Conservation (phyloP, 2,888 invertebrate genomes). For the Theodoxus fluviatilis region DNA sequence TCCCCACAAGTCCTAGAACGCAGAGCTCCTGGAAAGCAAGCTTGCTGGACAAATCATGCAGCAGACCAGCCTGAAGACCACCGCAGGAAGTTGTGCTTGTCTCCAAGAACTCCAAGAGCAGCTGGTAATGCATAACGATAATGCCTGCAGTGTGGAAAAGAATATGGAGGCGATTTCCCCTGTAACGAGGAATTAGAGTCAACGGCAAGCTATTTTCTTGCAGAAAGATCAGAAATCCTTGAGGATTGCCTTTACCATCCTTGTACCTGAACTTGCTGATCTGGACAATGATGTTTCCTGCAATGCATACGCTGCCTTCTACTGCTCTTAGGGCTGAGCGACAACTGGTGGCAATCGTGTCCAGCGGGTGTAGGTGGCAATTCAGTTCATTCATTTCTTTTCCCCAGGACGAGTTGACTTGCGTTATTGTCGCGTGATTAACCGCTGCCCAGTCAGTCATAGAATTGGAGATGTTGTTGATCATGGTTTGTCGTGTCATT, state of each 20-base stretch:
- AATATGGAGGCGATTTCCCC: constrained; percentile 34
- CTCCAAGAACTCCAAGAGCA: constrained; percentile 23
- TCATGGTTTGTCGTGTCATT: constrained; percentile 22
- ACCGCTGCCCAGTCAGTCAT: constrained; percentile 29
- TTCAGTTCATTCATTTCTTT: constrained; percentile 31
- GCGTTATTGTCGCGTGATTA: constrained; percentile 27
- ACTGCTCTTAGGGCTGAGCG: constrained; percentile 25
- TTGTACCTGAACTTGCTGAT: constrained; percentile 36
- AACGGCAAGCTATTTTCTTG: constrained; percentile 26
- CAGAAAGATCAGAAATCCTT: constrained; percentile 32
- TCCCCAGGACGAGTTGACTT: constrained; percentile 22
- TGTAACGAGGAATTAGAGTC: constrained; percentile 31
- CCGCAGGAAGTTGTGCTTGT: constrained; percentile 29
- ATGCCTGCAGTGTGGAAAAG: constrained; percentile 35
- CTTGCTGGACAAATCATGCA: constrained; percentile 27
- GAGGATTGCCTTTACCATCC: constrained; percentile 35
- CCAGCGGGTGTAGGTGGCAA: constrained; percentile 32
- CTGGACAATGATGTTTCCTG: constrained; percentile 32
- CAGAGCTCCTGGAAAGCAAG: constrained; percentile 28
- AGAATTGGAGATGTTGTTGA: constrained; percentile 1
- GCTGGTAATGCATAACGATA: constrained; percentile 20
- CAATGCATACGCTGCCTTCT: constrained; percentile 32
- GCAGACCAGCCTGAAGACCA: constrained; percentile 26
- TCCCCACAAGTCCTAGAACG: constrained; percentile 29
- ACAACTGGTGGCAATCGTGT: constrained; percentile 27